Evolutionary conservation across 2,797 vertebrate species (phyloP).

Genomic region (Phoeniculus purpureus): DNA sequence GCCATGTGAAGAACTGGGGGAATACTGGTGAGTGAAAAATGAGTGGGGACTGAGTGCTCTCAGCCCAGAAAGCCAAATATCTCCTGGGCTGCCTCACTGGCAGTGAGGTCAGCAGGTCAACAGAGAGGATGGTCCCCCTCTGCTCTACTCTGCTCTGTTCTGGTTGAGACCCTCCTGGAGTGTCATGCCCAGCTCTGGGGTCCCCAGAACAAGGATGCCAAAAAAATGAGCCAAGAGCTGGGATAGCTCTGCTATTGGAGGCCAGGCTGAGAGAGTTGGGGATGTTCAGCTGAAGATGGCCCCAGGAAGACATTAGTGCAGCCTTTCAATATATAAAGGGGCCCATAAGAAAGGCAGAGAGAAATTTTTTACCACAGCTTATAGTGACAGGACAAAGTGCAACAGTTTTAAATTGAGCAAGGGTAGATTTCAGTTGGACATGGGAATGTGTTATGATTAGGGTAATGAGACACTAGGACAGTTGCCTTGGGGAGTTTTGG

Average conservation of each 20-base stretch:
- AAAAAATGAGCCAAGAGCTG: neutral
- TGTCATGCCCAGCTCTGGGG: neutral
- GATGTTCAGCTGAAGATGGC: too few relatives aligned
- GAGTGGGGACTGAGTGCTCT: rapidly evolving
- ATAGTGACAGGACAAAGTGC: neutral
- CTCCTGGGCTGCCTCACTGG: neutral
- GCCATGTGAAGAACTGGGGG: neutral
- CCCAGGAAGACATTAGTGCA: neutral
- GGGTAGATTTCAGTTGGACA: neutral
- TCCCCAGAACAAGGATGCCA: neutral
- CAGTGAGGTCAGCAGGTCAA: neutral
- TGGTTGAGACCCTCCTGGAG: neutral
- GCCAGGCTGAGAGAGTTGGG: too few relatives aligned
- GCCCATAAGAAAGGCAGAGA: neutral
- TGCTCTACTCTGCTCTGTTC: neutral
- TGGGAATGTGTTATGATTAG: too few relatives aligned
- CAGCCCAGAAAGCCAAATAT: neutral
- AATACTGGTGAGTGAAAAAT: neutral
- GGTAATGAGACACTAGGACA: too few relatives aligned
- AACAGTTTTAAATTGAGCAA: neutral
- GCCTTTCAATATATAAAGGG: neutral
- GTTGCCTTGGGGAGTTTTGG: neutral
- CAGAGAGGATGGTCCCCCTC: neutral
- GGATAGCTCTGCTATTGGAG: neutral
- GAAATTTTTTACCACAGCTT: too few relatives aligned